Base-by-base conservation (phyloP, 1,140 invertebrate genomes). In the Leptopilina clavipes region DNA sequence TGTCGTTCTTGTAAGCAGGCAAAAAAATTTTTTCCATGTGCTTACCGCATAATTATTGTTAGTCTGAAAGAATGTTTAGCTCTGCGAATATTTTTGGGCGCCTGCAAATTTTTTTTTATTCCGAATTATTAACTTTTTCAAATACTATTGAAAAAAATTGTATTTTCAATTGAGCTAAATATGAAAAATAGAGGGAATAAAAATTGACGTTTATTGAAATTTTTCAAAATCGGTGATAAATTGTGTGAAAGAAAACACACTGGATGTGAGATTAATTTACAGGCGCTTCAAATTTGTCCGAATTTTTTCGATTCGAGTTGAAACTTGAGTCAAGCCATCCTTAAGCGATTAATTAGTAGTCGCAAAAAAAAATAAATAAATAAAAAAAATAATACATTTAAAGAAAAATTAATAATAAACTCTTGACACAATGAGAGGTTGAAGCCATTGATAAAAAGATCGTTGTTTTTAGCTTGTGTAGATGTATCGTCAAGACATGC, bases 391-490 rank as follows among this genome's bases (percentile, higher is more conserved):
- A 25, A 22, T 17, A 17, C 17, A 52, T 52, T 40, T 40, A 40
- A 31, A 40, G 2, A 54, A 54, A 18, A 54, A 19, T 54, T 40
- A 40, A 54, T 19, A 54, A 18, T 54, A 54, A n/a, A 65, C 59
- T 65, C 25, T n/a, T 65, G 59, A 65, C 59, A 65, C 25, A 65
- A 65, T 22, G 22, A 65, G 31, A 37, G 54, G 72, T 76, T 43
- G 59, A 75, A 81, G 75, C 72, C 78, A 85, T 85, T 86, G 79
- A 84, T 76, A 81, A 84, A 81, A 84, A 85, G 81, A 81, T 81
- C 82, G 82, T 82, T 86, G 85, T 75, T 86, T 89, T 84, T 88
- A 89, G 88, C 84, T 87, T 88, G 87, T 81, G 84, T 89, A 82
- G 86, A 89, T 75, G 84, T 87, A 54, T 86, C 86, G 82, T 85